Evolutionary conservation across 2,797 vertebrate genomes (phyloP).

Genomic region (Sandelia bainsii): DNA sequence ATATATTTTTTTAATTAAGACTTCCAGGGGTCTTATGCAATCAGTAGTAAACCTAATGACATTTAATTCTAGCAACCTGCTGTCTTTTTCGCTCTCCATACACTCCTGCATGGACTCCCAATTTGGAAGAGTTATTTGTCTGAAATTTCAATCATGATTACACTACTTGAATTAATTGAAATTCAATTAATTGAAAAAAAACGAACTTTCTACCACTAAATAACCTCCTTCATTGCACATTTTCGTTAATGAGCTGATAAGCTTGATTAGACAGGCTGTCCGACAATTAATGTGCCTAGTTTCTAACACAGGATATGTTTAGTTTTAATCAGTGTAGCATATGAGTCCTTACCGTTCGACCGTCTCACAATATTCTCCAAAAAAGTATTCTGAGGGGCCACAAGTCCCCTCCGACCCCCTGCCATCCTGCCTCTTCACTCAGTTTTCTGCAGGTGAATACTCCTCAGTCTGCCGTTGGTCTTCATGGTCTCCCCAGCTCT

Average conservation of each 20-base stretch:
- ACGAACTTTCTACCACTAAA: slow-evolving; percentile 28
- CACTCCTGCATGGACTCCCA: slow-evolving; percentile 13
- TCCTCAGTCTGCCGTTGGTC: slow-evolving; percentile 58
- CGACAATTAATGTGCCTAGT: not conserved
- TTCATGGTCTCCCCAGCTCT: slow-evolving; percentile 65
- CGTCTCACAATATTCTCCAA: slow-evolving; percentile 97
- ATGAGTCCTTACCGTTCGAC: slow-evolving; percentile 91
- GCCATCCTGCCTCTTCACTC: slow-evolving; percentile 90
- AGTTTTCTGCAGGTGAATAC: slow-evolving; percentile 68
- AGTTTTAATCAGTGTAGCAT: not conserved
- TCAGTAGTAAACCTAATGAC: slow-evolving; percentile 26
- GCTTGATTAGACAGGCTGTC: not conserved
- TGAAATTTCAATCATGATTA: not conserved
- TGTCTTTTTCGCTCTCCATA: slow-evolving; percentile 11
- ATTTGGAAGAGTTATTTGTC: not conserved
- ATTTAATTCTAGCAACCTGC: slow-evolving; percentile 12
- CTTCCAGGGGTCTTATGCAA: slow-evolving; percentile 48
- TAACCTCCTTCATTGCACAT: not conserved
- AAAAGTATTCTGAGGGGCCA: slow-evolving; percentile 98
- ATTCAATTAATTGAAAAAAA: too few species aligned
- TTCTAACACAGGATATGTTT: not conserved
- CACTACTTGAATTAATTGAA: not conserved
- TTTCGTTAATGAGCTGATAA: slow-evolving; percentile 19
- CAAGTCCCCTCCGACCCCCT: slow-evolving; percentile 95
- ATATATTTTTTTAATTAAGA: slow-evolving; percentile 34